Conservation (phyloP, 2,888 invertebrate genomes). For the Drosophila anceps region DNA sequence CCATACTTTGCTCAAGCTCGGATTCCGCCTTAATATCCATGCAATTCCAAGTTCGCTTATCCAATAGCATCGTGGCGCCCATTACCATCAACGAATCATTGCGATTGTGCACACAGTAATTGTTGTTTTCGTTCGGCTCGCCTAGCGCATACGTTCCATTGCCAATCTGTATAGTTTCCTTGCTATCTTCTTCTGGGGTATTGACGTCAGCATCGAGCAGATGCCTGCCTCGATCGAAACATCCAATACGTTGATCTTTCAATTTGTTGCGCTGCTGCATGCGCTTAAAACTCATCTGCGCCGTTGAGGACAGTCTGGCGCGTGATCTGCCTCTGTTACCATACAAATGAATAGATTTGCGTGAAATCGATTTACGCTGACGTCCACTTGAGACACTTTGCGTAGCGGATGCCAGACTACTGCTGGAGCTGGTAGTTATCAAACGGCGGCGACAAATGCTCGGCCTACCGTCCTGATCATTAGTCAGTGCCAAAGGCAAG, state of each 20-base stretch:
- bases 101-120: constrained; percentile 37
- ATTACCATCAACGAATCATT: constrained; percentile 22
- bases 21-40: background rate
- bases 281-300: constrained; percentile 20
- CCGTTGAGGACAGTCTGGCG: background rate
- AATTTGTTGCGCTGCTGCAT: constrained; percentile 42
- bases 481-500: constrained; percentile 11
- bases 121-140: constrained; percentile 42
- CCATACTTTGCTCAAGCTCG: background rate
- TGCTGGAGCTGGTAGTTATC: constrained; percentile 38
- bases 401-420: constrained; percentile 1
- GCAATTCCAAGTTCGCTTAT: background rate
- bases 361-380: constrained; percentile 27
- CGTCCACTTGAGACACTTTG: constrained; percentile 17
- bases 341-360: constrained; percentile 57
- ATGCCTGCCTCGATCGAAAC: constrained; percentile 50
- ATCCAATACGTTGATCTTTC: constrained; percentile 41
- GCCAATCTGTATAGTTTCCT: background rate
- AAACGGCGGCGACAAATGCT: constrained; percentile 1
- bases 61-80: constrained; percentile 21
- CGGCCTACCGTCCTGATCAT: constrained; percentile 11
- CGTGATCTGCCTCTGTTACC: constrained; percentile 60
- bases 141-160: constrained; percentile 19
- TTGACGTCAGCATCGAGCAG: constrained; percentile 9
- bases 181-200: background rate